These are phyloP conservation scores for Macropus fuliginosus DNA, from an alignment of 2,797 vertebrate species.

Conservation along the genomic window DNA sequence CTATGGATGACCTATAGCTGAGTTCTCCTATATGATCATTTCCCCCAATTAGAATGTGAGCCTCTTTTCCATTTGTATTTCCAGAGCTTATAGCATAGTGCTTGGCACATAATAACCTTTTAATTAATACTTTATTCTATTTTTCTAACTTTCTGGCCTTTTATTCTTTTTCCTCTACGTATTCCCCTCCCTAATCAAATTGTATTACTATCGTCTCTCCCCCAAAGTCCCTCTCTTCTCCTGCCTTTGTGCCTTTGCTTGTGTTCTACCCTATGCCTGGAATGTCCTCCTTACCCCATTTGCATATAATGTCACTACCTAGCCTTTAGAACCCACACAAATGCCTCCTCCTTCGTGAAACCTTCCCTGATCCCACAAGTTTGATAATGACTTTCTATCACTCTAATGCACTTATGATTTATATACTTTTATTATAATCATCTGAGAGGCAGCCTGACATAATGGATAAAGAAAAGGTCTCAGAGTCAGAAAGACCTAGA, in stretches of 20 bases:
- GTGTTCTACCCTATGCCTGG: background rate
- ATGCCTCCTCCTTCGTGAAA: background rate
- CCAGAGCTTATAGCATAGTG: background rate
- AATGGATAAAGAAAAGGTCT: background rate
- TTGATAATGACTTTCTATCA: background rate
- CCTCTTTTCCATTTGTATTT: background rate
- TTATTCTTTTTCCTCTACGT: background rate
- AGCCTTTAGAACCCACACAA: background rate
- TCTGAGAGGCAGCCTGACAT: background rate
- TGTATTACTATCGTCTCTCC: background rate
- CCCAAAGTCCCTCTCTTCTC: background rate
- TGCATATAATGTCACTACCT: background rate
- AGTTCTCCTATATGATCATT: background rate
- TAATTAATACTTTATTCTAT: background rate
- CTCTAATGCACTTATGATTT: background rate
- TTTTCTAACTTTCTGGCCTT: background rate
- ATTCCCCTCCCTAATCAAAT: background rate
- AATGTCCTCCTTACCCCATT: background rate
- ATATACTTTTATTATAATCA: background rate
- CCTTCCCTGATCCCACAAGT: background rate
- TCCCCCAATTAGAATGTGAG: background rate
- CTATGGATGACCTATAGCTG: background rate
- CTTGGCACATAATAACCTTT: background rate
- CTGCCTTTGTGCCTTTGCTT: background rate
- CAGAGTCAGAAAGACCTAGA: background rate